A percentile compares a stretch with the other conserved stretches of the same genome.
Evolutionary conservation across 2,888 invertebrate genomes (phyloP).

Genomic region (Conops quadrifasciatus): DNA sequence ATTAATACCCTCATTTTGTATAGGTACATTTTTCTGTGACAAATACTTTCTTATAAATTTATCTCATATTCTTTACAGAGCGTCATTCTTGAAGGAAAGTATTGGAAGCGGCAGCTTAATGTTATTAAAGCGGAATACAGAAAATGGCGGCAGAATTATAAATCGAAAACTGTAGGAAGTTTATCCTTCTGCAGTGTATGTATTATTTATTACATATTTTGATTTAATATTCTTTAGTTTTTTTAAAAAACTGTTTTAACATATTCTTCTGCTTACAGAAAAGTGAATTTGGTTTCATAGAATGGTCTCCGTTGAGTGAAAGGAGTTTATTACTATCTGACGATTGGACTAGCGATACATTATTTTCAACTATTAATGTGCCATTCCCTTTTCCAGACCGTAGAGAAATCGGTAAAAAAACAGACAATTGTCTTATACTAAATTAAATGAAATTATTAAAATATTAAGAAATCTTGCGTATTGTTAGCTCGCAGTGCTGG

Average conservation of each 20-base stretch:
- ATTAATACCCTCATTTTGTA: constrained; percentile 1
- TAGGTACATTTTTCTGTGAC: no score
- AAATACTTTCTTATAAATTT: not conserved
- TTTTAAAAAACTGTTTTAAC: not conserved
- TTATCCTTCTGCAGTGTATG: constrained; percentile 79
- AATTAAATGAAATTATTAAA: not conserved
- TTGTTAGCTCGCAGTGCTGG: constrained; percentile 74
- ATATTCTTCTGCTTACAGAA: constrained; percentile 50
- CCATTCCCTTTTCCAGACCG: constrained; percentile 97
- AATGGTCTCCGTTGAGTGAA: constrained; percentile 64
- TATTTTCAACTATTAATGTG: constrained; percentile 81
- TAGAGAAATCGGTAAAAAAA: constrained; percentile 84
- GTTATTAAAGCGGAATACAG: constrained; percentile 99
- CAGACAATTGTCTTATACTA: not conserved
- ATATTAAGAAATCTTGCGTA: not conserved
- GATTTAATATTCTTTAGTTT: not conserved
- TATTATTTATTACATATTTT: constrained; percentile 17
- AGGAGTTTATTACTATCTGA: constrained; percentile 61
- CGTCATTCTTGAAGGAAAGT: constrained; percentile 97
- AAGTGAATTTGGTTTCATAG: constrained; percentile 65
- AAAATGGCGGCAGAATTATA: constrained; percentile 85
- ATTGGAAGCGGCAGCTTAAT: constrained; percentile 97
- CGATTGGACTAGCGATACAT: constrained; percentile 81
- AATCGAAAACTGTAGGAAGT: constrained; percentile 77
- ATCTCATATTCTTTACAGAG: constrained; percentile 72